Evolutionary conservation across 1,140 invertebrate genomes (phyloP).

Genomic region (Amphibalanus amphitrite): DNA sequence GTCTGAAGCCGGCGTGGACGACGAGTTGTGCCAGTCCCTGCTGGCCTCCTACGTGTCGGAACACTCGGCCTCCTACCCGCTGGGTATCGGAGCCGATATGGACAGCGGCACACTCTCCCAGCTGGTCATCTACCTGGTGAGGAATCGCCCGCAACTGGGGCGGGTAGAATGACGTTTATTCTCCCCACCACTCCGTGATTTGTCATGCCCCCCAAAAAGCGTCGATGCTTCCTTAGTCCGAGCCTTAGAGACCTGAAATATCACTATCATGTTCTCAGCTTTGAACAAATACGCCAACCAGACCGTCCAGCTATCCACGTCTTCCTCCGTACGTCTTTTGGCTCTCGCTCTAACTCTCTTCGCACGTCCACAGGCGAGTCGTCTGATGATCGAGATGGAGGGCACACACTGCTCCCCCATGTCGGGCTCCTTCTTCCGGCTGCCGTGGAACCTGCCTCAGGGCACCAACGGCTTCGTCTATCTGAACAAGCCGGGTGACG

Average conservation of each 20-base stretch:
- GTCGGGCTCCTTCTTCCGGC: no score
- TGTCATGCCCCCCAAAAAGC: not conserved
- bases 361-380: not conserved
- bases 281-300: not conserved
- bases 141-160: not conserved
- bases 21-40: slow-evolving; percentile 34
- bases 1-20: slow-evolving; percentile 21
- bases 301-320: not conserved
- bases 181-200: not conserved
- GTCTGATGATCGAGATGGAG: not conserved
- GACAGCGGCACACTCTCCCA: not conserved
- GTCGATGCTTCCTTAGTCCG: not conserved
- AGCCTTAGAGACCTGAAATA: not conserved
- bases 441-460: no score
- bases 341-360: not conserved
- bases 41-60: slow-evolving; percentile 38
- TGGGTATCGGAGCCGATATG: slow-evolving; percentile 37
- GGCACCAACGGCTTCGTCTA: no score
- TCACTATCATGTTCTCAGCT: not conserved
- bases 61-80: slow-evolving; percentile 38
- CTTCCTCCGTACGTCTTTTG: not conserved
- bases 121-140: not conserved
- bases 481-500: no score
- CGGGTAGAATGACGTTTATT: not conserved
- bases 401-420: not conserved